A percentile compares a stretch with the other conserved stretches of the same genome.
phyloP scores from a whole-genome alignment of 2,797 vertebrate genomes.

The Bovichtus diacanthus region DNA sequence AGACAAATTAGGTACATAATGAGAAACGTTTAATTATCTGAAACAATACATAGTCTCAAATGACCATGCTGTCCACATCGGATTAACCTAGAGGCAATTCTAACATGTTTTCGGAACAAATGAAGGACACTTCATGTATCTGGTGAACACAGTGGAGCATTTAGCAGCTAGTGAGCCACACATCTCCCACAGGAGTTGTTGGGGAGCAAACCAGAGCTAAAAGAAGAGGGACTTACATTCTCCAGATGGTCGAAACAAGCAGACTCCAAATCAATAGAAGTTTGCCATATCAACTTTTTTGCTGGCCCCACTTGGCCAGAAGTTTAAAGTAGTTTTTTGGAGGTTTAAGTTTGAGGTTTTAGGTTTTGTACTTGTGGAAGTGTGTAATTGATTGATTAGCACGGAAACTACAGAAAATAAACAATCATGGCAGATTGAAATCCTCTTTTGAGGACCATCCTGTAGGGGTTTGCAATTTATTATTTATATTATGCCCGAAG shows the following conservation, averaged over 20 bases:
- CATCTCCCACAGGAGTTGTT: not conserved
- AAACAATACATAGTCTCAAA: not conserved
- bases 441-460: not conserved
- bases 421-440: slow-evolving; percentile 1
- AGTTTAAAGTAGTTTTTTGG: no score
- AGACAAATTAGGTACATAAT: not conserved
- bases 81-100: not conserved
- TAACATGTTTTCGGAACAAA: not conserved
- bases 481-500: slow-evolving; percentile 22
- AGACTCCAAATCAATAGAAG: not conserved
- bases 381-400: slow-evolving; percentile 9
- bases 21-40: not conserved
- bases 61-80: not conserved
- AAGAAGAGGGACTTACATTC: not conserved
- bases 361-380: not conserved
- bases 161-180: not conserved
- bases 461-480: slow-evolving; percentile 9
- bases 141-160: not conserved
- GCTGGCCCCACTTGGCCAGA: not conserved
- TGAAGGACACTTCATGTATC: not conserved
- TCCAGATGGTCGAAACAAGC: not conserved
- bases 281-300: not conserved
- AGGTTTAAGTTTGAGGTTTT: not conserved
- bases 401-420: slow-evolving; percentile 1
- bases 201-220: not conserved